phyloP scores from a whole-genome alignment of 2,888 invertebrate species.

The Taenaris catops region DNA sequence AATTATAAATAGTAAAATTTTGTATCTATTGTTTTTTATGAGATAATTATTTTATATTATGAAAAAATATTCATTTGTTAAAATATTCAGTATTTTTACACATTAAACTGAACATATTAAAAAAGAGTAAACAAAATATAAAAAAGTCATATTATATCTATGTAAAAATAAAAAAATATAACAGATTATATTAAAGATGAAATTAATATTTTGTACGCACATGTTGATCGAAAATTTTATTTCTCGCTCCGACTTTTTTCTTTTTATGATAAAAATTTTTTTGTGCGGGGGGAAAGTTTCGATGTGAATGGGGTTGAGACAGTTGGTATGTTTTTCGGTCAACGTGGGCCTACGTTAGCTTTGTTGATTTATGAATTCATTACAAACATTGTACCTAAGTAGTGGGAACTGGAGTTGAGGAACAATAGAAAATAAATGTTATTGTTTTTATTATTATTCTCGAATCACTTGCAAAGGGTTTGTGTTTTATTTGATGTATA shows the following conservation, averaged over 20 bases:
- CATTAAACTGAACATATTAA: conserved; percentile 68
- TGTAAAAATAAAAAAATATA: conserved; percentile 54
- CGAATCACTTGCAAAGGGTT: conserved; percentile 71
- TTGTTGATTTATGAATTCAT: conserved; percentile 71
- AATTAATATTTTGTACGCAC: conserved; percentile 52
- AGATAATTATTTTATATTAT: conserved; percentile 68
- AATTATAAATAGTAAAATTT: conserved; percentile 42
- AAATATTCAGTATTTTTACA: conserved; percentile 74
- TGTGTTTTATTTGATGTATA: conserved; percentile 56
- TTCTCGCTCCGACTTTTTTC: conserved; percentile 18
- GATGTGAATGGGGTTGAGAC: conserved; percentile 6
- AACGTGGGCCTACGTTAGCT: conserved; percentile 43
- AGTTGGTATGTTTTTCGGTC: conserved; percentile 34
- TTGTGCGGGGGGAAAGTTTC: conserved; percentile 11
- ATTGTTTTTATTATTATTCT: conserved; percentile 77
- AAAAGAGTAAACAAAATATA: conserved; percentile 55
- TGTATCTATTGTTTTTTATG: conserved; percentile 69
- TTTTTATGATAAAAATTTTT: conserved; percentile 19
- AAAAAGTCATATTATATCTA: conserved; percentile 52
- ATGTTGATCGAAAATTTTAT: conserved; percentile 38
- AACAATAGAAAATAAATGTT: conserved; percentile 77
- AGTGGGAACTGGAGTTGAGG: conserved; percentile 64
- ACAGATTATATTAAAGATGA: conserved; percentile 32
- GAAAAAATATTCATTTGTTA: conserved; percentile 69
- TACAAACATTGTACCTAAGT: conserved; percentile 72